Percentiles rank a stretch among this genome's conserved stretches.
Conservation (phyloP, 1,140 invertebrate species). For the Procambarus clarkii region DNA sequence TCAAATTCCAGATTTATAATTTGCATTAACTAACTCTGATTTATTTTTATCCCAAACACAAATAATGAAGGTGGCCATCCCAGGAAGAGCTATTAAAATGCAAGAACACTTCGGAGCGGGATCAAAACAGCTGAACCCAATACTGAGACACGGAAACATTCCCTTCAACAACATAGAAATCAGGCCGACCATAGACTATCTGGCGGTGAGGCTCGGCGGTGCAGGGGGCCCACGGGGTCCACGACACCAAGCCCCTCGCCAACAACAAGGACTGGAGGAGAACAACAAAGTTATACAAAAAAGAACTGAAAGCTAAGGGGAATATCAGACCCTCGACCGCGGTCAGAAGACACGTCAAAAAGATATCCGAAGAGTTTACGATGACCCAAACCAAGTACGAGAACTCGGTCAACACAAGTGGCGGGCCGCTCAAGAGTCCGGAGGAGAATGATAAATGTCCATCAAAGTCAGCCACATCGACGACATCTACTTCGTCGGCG, state of each 20-base stretch:
- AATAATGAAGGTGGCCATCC: slow-evolving; percentile 64
- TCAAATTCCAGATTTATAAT: not conserved
- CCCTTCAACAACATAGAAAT: slow-evolving; percentile 59
- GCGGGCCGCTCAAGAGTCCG: not conserved
- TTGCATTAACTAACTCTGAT: not conserved
- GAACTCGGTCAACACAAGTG: slow-evolving; percentile 46
- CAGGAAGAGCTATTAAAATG: slow-evolving; percentile 58
- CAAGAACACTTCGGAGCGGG: slow-evolving; percentile 25
- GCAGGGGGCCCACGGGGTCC: slow-evolving; percentile 21
- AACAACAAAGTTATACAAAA: slow-evolving; percentile 52
- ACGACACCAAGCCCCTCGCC: not conserved
- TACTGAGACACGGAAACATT: slow-evolving; percentile 26
- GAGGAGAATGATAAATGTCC: slow-evolving; percentile 24
- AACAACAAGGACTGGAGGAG: slow-evolving; percentile 49
- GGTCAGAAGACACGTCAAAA: slow-evolving; percentile 68
- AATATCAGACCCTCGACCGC: slow-evolving; percentile 63
- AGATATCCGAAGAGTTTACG: slow-evolving; percentile 71
- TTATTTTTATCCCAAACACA: not conserved
- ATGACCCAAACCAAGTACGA: slow-evolving; percentile 67
- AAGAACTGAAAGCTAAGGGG: slow-evolving; percentile 57
- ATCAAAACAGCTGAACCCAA: slow-evolving; percentile 26
- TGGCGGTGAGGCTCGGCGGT: slow-evolving; percentile 13
- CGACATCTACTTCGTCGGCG: slow-evolving; percentile 16
- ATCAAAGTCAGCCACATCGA: not conserved
- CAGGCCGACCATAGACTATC: slow-evolving; percentile 36